phyloP scores from a whole-genome alignment of 2,888 invertebrate genomes.

The Aproaerema taeniolella region DNA sequence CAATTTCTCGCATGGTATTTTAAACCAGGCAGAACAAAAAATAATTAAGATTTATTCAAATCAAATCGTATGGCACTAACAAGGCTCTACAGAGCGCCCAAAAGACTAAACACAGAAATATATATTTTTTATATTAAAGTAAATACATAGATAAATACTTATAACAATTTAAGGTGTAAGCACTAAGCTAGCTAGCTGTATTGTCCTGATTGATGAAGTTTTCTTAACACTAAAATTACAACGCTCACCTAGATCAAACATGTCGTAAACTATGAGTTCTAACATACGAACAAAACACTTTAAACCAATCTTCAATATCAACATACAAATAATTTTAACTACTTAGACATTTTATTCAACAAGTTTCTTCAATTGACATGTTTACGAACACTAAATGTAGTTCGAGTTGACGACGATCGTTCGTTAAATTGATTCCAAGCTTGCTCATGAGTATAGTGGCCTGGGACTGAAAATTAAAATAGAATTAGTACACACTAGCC shows the following conservation, averaged over 20 bases:
- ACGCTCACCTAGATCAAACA: no score
- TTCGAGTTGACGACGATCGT: slow-evolving; percentile 3
- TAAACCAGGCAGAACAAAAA: no score
- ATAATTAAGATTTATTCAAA: slow-evolving; percentile 37
- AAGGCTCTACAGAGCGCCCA: slow-evolving; percentile 29
- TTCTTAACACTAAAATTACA: slow-evolving; percentile 36
- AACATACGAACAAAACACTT: no score
- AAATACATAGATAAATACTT: slow-evolving; percentile 9
- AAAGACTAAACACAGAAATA: slow-evolving; percentile 17
- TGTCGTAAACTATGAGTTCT: slow-evolving; percentile 6
- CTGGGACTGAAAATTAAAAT: no score
- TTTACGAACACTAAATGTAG: slow-evolving; percentile 13
- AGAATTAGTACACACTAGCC: no score
- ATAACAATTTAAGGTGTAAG: slow-evolving; percentile 7
- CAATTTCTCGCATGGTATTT: no score
- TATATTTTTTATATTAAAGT: not conserved
- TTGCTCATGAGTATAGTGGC: no score
- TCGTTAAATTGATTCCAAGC: slow-evolving; percentile 16
- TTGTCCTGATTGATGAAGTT: slow-evolving; percentile 41
- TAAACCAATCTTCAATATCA: no score
- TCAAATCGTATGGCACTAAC: slow-evolving; percentile 54
- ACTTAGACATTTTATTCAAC: no score
- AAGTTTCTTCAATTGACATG: slow-evolving; percentile 16
- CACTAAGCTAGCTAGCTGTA: slow-evolving; percentile 27
- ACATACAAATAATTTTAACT: no score